Evolutionary conservation across 2,888 invertebrate genomes (phyloP), one percentile per base, ranked within the genome.

Genomic region (Blastobasis adustella): DNA sequence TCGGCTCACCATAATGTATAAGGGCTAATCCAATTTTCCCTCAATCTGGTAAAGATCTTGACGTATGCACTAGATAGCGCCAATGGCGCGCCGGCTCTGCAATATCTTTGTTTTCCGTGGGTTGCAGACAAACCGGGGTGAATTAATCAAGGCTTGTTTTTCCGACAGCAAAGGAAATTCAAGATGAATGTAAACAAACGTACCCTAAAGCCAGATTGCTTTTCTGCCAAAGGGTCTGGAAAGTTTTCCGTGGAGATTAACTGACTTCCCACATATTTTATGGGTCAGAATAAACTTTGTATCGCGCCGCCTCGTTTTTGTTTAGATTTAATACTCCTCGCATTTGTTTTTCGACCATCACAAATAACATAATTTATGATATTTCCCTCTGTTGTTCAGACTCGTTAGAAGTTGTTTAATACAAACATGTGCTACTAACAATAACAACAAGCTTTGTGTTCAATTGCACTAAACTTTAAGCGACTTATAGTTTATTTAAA

Each of bases 71-170:
- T 23, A 23, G 10, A 23, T 45, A 45, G 23, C 4, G 6, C 10
- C 37, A 8, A 23, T 23, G 3, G 23, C 23, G 23, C 23, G 23
- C 23, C 23, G 23, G 23, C 23, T 23, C 10, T 8, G 46, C 46
- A 48, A 43, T 46, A 50, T 38, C 37, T 51, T 47, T 53, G 45
- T 45, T 53, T 52, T 61, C 60, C 62, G 57, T 57, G 58, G 60
- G 60, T 58, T 54, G 56, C 54, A 68, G 69, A 73, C 68, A 74
- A 74, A 72, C 70, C 62, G 57, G 57, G 59, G 64, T 62, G 72
- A 73, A 78, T 79, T 76, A 76, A 80, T 80, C 71, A 76, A 67
- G 62, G 65, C 67, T 76, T 76, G 75, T 75, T 76, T 76, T 72
- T 67, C 63, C 62, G 58, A 58, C 63, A 61, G 68, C 55, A 56